These are phyloP conservation scores for Melanargia galathea DNA, from an alignment of 2,888 invertebrate species.

Conservation along the genomic window DNA sequence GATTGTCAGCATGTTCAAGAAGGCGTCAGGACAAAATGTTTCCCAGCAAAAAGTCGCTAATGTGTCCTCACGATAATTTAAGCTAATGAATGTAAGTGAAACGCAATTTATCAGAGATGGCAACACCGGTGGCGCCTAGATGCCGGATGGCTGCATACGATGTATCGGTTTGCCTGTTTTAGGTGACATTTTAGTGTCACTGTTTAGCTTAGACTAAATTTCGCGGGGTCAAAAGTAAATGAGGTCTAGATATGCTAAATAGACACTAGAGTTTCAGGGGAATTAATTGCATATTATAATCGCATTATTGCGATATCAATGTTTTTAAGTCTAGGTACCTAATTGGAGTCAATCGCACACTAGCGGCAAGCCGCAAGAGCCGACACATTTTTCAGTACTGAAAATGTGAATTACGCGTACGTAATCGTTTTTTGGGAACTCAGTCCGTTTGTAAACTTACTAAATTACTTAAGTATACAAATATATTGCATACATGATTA, in stretches of 20 bases:
- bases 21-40: not conserved
- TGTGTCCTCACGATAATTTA: slow-evolving; percentile 15
- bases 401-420: too few species aligned
- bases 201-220: slow-evolving; percentile 22
- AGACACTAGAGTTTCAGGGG: not conserved
- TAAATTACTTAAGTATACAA: too few species aligned
- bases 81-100: slow-evolving; percentile 22
- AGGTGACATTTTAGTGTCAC: slow-evolving; percentile 34
- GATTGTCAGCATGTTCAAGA: not conserved
- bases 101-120: slow-evolving; percentile 21
- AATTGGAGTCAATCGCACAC: too few species aligned
- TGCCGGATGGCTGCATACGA: slow-evolving; percentile 19
- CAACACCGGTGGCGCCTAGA: slow-evolving; percentile 33
- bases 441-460: too few species aligned
- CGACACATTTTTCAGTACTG: too few species aligned
- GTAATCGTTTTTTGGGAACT: too few species aligned
- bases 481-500: not conserved
- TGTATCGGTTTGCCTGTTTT: slow-evolving; percentile 25
- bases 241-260: slow-evolving; percentile 17
- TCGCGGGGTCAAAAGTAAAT: slow-evolving; percentile 20
- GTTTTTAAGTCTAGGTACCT: too few species aligned
- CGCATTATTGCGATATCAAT: too few species aligned
- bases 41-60: not conserved
- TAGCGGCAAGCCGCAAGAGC: too few species aligned
- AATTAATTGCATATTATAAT: not conserved